phyloP scores from a whole-genome alignment of 1,140 invertebrate species.

The Archivesica marissinica region DNA sequence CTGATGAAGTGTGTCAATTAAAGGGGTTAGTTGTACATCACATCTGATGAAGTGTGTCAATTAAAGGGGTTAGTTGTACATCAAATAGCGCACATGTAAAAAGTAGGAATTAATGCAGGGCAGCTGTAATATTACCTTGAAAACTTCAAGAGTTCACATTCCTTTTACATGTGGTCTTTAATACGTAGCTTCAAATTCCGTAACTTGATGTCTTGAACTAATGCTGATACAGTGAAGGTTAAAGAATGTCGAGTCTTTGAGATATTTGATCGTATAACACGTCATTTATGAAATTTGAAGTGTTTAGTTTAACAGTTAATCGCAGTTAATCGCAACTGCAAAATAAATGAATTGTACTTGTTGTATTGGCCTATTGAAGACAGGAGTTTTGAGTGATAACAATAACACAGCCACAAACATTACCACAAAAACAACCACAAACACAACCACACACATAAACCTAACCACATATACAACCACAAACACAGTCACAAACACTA shows the following conservation, averaged over 20 bases:
- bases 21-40: no score
- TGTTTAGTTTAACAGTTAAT: no score
- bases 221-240: not conserved
- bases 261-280: slow-evolving; percentile 18
- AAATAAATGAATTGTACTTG: not conserved
- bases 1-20: no score
- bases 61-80: no score
- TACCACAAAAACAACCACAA: not conserved
- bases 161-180: not conserved
- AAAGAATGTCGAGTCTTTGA: not conserved
- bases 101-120: no score
- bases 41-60: no score
- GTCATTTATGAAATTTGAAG: slow-evolving; percentile 21
- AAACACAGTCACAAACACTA: not conserved
- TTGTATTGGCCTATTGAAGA: no score
- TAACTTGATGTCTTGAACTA: not conserved
- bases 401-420: not conserved
- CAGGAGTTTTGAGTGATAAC: no score
- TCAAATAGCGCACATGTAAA: no score
- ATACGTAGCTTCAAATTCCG: not conserved
- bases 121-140: no score
- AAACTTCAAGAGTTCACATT: not conserved
- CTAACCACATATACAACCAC: not conserved
- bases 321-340: slow-evolving; percentile 2
- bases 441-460: not conserved